Evolutionary conservation across 2,888 invertebrate species (phyloP), one percentile per base, ranked within the genome.

Genomic region (Nezara viridula): DNA sequence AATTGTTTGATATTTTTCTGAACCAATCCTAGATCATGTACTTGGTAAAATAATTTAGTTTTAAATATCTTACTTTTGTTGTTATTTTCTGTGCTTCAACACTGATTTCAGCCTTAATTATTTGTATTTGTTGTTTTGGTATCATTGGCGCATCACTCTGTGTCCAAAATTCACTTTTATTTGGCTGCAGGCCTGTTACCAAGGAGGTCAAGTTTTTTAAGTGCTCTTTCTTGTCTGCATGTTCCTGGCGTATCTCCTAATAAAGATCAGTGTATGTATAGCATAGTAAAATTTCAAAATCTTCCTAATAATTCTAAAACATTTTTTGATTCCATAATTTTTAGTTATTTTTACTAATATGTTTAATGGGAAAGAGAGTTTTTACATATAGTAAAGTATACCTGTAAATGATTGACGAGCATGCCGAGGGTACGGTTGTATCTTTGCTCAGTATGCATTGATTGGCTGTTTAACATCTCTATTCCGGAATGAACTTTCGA

Each of bases 381-480:
- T 9, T 24, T 40, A 4, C 7, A n/a, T 9, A 24, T 40, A 24
- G 12, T 3, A 88, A 40, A 88, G 88, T 91, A 91, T 91, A 93
- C 93, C 89, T 92, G 91, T 4, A 90, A 32, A 27, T 90, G 90
- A 37, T 90, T 89, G 14, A 89, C 86, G 32, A 92, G 90, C n/a
- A 91, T 91, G 81, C 91, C 91, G 87, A 91, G 92, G 16, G 92
- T 92, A 27, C 91, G 89, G 88, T 92, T 92, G 19, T 91, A 86
- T 90, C 91, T 92, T 89, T 92, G 91, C 90, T 92, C 92, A 52
- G 92, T 91, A 14, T 60, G 14, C 6, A 86, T 24, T 40, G 91
- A 91, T 21, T 91, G 91, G 40, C 91, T 92, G 91, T 93, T 93
- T 19, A 93, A 90, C 89, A 93, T 93, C 77, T 93, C 93, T n/a